Evolutionary conservation across 1,140 invertebrate genomes (phyloP).

Genomic region (Physella acuta): DNA sequence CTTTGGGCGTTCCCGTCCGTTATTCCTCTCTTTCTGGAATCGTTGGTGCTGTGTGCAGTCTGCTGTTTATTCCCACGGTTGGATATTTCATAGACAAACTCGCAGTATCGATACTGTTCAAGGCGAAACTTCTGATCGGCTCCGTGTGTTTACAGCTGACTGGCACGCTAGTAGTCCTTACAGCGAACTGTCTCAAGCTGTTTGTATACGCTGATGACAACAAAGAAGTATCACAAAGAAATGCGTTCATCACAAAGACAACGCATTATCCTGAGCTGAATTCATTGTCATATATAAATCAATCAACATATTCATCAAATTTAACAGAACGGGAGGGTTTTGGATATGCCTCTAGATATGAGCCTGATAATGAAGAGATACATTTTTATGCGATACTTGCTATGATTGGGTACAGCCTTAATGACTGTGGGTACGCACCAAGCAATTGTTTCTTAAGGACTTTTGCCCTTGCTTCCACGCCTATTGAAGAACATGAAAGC

Average conservation of each 20-base stretch:
- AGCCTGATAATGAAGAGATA: too few relatives aligned
- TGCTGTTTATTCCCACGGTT: conserved; percentile 20
- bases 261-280: too few relatives aligned
- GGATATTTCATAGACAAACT: conserved; percentile 26
- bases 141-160: not conserved
- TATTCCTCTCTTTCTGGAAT: conserved; percentile 23
- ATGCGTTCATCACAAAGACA: too few relatives aligned
- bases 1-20: conserved; percentile 5
- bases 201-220: not conserved
- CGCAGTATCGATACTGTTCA: conserved; percentile 3
- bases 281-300: too few relatives aligned
- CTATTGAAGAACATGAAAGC: not conserved
- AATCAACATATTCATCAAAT: too few relatives aligned
- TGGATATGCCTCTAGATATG: too few relatives aligned
- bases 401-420: conserved; percentile 11
- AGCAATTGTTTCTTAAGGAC: conserved; percentile 20
- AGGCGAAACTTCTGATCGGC: not conserved
- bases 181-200: not conserved
- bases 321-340: too few relatives aligned
- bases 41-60: conserved; percentile 15
- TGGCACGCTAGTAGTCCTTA: not conserved
- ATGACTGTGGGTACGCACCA: conserved; percentile 14
- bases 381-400: conserved; percentile 3
- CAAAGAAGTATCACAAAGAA: too few relatives aligned
- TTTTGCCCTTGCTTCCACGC: conserved; percentile 1